Percentiles rank a stretch among this genome's conserved stretches.
phyloP scores from a whole-genome alignment of 2,113 vertebrate species.

The Nymphicus hollandicus region DNA sequence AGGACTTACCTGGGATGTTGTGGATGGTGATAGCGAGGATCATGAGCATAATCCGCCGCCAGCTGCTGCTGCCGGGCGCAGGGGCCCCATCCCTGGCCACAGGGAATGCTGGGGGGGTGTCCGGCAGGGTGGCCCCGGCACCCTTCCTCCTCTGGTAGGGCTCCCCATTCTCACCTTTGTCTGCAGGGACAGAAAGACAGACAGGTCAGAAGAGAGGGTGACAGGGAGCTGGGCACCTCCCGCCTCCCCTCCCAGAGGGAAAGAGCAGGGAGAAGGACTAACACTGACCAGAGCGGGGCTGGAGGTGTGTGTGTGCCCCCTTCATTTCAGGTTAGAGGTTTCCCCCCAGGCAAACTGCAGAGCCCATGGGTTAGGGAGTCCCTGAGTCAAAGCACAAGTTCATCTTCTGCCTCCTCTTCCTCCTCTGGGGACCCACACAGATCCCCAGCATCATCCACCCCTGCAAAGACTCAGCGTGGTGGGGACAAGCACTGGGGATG shows the following conservation, averaged over 20 bases:
- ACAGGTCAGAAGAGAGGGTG: fast-evolving
- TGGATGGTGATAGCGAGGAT: constrained; percentile 97
- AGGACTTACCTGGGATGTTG: constrained; percentile 89
- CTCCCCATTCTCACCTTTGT: constrained; percentile 91
- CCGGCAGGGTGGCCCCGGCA: neutral
- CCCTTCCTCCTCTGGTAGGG: constrained; percentile 83
- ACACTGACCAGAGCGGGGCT: neutral
- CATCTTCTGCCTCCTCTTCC: neutral
- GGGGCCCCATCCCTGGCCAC: neutral
- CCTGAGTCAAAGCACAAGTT: neutral
- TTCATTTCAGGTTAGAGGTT: neutral
- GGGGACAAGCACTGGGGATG: neutral
- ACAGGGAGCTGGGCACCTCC: fast-evolving
- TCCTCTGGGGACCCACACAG: fast-evolving
- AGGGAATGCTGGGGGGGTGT: neutral
- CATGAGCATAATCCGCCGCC: constrained; percentile 88
- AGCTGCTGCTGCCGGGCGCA: constrained; percentile 70
- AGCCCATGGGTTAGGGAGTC: neutral
- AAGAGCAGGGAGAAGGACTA: neutral
- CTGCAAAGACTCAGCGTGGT: neutral
- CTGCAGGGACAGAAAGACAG: constrained; percentile 53
- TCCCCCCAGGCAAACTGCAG: fast-evolving
- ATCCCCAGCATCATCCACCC: neutral
- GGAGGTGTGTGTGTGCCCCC: fast-evolving
- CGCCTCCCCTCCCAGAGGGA: neutral